Evolutionary conservation across 2,888 invertebrate genomes (phyloP).

Genomic region (Synergus gifuensis): DNA sequence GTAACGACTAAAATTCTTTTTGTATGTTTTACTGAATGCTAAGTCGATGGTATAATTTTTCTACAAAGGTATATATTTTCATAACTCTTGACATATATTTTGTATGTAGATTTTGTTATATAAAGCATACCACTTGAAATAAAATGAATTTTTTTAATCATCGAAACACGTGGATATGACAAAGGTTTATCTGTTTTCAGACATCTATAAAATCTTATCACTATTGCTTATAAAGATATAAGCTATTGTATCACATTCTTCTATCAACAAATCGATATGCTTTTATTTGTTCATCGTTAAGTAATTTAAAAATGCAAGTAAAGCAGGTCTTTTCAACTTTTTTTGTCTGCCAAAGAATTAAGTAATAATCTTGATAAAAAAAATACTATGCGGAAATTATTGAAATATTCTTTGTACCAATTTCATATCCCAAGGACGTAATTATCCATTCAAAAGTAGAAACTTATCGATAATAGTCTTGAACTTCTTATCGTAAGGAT

Average conservation of each 20-base stretch:
- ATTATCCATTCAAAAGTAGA: not conserved
- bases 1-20: slow-evolving; percentile 7
- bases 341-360: not conserved
- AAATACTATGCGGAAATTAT: not conserved
- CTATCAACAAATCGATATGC: slow-evolving; percentile 4
- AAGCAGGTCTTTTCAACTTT: not conserved
- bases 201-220: slow-evolving; percentile 9
- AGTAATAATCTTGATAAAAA: too few relatives aligned
- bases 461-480: not conserved
- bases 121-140: not conserved
- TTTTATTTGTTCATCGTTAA: slow-evolving; percentile 3
- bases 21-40: slow-evolving; percentile 1
- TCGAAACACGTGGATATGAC: slow-evolving; percentile 7
- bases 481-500: slow-evolving; percentile 11
- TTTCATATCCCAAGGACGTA: not conserved
- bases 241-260: not conserved
- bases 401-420: not conserved
- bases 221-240: not conserved
- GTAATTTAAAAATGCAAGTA: not conserved
- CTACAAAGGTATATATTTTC: not conserved
- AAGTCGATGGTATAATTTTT: slow-evolving; percentile 5
- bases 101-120: not conserved
- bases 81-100: not conserved
- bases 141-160: not conserved
- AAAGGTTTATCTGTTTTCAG: slow-evolving; percentile 20